Evolutionary conservation across 1,140 invertebrate species (phyloP), one percentile per base, ranked within the genome.

Genomic region (Tenebrio molitor): DNA sequence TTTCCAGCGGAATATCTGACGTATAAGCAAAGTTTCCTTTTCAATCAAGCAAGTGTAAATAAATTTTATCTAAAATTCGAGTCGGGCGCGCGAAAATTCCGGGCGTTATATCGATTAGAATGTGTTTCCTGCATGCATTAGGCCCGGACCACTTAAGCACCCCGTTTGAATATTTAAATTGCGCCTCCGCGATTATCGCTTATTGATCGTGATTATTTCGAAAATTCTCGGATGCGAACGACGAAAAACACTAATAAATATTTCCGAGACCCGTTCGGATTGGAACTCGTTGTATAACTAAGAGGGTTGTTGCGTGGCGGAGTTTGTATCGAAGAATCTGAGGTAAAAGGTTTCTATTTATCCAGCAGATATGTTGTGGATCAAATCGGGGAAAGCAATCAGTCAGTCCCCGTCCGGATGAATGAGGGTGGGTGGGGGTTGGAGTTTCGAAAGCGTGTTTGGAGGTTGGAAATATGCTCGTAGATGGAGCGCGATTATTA

Each of bases 341-440:
- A 72, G 71, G 68, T 77, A 77, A 77, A 77, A 77, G 74, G 76
- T 77, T 77, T 73, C 74, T 77, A 77, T 77, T 77, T 77, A 77
- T 77, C 76, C 74, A 68, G 58, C 71, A 75, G 76, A 77, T 77
- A 77, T 75, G 74, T 77, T 77, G 76, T 74, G 69, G 76, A 75
- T 74, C 76, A 73, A 73, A 75, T 71, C 69, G 76, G 64, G 74
- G 66, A 72, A 74, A 77, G 73, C 76, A 77, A 77, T 77, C 76
- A 77, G 76, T 77, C 72, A 67, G 69, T 29, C 66, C 65, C 71
- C 50, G 65, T 23, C n/a, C 65, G 34, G 53, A 69, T 63, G 71
- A 25, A 41, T 41, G 65, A 25, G 65, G 62, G 65, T 41, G 36
- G 63, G 21, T n/a, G 17, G 17, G 44, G 58, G 58, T 25, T 25